Conservation (phyloP, 2,113 vertebrate species). For the Gallinago paraguaiae region DNA sequence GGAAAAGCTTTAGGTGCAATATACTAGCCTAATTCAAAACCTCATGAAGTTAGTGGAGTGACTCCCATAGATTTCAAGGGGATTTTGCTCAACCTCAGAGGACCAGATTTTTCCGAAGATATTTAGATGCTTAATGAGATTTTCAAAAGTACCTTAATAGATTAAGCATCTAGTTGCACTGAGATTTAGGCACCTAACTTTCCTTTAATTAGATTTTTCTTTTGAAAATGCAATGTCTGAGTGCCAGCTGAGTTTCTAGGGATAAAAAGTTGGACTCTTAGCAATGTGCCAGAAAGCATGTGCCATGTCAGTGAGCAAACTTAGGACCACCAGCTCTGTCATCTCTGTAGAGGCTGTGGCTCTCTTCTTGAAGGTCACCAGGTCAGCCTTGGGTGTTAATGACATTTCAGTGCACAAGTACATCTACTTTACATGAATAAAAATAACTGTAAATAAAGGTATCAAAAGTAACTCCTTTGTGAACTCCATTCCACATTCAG, state of each 20-base stretch:
- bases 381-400: background rate
- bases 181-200: background rate
- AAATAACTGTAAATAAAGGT: background rate
- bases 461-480: background rate
- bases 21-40: background rate
- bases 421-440: background rate
- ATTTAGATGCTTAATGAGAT: background rate
- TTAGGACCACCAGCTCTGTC: background rate
- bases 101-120: background rate
- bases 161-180: background rate
- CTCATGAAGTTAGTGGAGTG: background rate
- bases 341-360: background rate
- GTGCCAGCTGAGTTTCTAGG: background rate
- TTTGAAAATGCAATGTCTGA: background rate
- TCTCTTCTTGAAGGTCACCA: background rate
- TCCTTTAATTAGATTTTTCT: background rate
- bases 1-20: background rate
- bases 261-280: background rate
- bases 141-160: background rate
- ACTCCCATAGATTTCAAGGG: background rate
- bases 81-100: background rate
- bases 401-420: background rate
- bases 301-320: background rate
- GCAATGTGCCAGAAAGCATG: background rate
- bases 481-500: background rate